These are phyloP conservation scores for Sylvia borin DNA, from an alignment of 2,797 vertebrate species.

Conservation along the genomic window DNA sequence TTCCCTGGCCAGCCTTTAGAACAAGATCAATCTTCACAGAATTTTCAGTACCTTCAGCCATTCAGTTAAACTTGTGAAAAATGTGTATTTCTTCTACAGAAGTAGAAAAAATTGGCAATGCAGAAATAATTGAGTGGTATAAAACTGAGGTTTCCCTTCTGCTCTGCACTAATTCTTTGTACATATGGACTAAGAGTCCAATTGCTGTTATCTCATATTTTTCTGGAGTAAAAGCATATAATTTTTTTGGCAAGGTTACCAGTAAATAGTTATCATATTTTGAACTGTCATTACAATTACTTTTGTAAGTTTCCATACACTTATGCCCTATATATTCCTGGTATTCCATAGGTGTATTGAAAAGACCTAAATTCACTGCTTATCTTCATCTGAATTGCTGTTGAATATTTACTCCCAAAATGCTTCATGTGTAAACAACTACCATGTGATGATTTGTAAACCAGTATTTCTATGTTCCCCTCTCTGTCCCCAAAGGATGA, in stretches of 20 bases:
- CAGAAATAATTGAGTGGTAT: not conserved
- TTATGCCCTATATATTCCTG: not conserved
- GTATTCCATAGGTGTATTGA: not conserved
- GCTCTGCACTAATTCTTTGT: not conserved
- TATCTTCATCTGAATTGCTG: not conserved
- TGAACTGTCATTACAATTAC: not conserved
- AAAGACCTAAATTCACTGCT: not conserved
- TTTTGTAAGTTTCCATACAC: not conserved
- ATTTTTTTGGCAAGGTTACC: not conserved
- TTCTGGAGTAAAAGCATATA: not conserved
- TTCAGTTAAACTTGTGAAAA: not conserved
- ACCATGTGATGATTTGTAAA: not conserved
- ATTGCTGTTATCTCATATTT: not conserved
- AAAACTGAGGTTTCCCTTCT: not conserved
- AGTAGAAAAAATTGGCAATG: not conserved
- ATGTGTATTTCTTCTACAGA: not conserved
- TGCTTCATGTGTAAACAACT: not conserved
- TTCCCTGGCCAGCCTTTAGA: not conserved
- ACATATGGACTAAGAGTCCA: not conserved
- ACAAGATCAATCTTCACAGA: not conserved
- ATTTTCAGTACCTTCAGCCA: not conserved
- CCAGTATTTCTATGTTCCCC: not conserved
- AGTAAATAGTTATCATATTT: not conserved
- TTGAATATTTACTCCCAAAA: not conserved
- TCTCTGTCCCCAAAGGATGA: slow-evolving; percentile 73